Evolutionary conservation across 2,113 vertebrate species (phyloP).

Genomic region (Pituophis catenifer): DNA sequence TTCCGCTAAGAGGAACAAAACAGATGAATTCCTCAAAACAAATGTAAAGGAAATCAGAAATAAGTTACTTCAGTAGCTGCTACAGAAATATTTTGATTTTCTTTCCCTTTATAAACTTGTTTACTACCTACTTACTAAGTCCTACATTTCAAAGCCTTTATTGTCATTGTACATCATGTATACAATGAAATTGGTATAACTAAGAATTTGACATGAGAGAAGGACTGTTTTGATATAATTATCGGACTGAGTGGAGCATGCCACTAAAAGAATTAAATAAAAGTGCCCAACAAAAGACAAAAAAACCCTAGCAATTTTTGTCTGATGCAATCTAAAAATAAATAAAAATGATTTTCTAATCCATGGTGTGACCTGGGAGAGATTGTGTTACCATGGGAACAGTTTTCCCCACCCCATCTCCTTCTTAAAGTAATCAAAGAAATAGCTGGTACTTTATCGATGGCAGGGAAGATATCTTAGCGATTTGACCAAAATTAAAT

Average conservation of each 20-base stretch:
- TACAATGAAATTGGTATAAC: too few species aligned
- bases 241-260: not conserved
- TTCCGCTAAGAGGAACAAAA: not conserved
- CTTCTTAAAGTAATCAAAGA: conserved; percentile 35
- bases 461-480: not conserved
- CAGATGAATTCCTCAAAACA: rapidly evolving
- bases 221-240: not conserved
- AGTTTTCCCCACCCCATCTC: not conserved
- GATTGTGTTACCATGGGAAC: not conserved
- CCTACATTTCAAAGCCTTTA: not conserved
- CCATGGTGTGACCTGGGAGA: conserved; percentile 6
- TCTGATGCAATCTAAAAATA: conserved; percentile 6
- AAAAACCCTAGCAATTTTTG: not conserved
- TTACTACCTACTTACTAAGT: not conserved
- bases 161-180: too few species aligned
- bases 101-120: not conserved
- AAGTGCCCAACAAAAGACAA: not conserved
- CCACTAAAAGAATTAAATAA: not conserved
- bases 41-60: too few species aligned
- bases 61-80: not conserved
- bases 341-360: conserved; percentile 21
- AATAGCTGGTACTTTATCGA: conserved; percentile 6
- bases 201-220: not conserved
- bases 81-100: not conserved
- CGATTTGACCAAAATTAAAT: not conserved